A percentile compares a stretch with the other conserved stretches of the same genome.
phyloP scores from a whole-genome alignment of 1,140 invertebrate species.

The Geopemphigus sp. region DNA sequence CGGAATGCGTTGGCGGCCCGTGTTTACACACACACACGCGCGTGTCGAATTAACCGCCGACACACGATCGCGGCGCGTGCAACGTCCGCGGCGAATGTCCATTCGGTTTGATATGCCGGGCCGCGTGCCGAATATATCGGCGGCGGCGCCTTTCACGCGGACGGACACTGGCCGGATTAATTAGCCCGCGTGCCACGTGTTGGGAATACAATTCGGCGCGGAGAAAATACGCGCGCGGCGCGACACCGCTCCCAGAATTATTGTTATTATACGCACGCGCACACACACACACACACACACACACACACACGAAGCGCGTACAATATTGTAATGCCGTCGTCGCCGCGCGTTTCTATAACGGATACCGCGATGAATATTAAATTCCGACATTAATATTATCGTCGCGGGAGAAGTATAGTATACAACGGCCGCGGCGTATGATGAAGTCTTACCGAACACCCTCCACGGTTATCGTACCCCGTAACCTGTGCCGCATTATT shows the following conservation, averaged over 20 bases:
- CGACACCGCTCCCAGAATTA: background rate
- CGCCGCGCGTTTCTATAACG: constrained; percentile 12
- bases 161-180: constrained; percentile 44
- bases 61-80: too few species aligned
- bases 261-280: constrained; percentile 9
- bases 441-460: background rate
- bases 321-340: constrained; percentile 2
- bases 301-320: too few species aligned
- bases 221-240: background rate
- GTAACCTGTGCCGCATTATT: too few species aligned
- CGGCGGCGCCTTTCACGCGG: constrained; percentile 33
- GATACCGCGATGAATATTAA: constrained; percentile 46
- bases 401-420: background rate
- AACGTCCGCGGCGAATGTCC: too few species aligned
- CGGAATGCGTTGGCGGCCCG: too few species aligned
- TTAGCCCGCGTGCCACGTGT: constrained; percentile 41
- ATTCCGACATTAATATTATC: constrained; percentile 21
- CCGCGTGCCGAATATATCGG: constrained; percentile 8
- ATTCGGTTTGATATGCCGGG: constrained; percentile 32
- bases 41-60: too few species aligned
- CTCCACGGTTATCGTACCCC: too few species aligned
- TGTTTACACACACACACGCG: too few species aligned
- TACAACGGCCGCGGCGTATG: too few species aligned
- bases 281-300: background rate
- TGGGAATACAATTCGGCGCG: constrained; percentile 16